phyloP scores from a whole-genome alignment of 2,113 vertebrate species.

The Plotosus lineatus region DNA sequence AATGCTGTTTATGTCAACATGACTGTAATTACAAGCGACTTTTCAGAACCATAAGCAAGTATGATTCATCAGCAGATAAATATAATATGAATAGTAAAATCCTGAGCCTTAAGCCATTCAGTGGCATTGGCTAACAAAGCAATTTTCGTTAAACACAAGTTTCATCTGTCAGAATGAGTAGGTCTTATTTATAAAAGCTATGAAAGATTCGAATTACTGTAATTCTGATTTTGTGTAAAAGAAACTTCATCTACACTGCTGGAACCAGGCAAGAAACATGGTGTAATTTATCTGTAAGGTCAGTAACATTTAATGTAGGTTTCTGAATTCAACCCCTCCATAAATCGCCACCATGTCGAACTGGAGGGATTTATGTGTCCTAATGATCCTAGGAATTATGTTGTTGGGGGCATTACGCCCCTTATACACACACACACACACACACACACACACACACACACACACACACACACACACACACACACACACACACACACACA shows the following conservation, averaged over 20 bases:
- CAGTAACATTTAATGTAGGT: no score
- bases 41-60: background rate
- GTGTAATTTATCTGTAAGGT: no score
- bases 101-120: background rate
- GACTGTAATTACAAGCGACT: background rate
- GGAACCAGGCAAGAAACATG: no score
- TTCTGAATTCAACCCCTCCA: no score
- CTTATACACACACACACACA: no score
- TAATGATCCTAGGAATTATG: no score
- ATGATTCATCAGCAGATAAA: background rate
- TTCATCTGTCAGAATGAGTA: background rate
- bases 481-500: no score
- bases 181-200: background rate
- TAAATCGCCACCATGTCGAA: no score
- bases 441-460: no score
- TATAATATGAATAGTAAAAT: background rate
- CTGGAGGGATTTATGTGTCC: no score
- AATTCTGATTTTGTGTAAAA: background rate
- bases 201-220: background rate
- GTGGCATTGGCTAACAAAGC: background rate
- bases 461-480: no score
- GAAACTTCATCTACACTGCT: background rate
- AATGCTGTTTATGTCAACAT: background rate
- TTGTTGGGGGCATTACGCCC: no score
- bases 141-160: background rate